Conservation (phyloP, 2,113 vertebrate genomes). For the Clinocottus analis region DNA sequence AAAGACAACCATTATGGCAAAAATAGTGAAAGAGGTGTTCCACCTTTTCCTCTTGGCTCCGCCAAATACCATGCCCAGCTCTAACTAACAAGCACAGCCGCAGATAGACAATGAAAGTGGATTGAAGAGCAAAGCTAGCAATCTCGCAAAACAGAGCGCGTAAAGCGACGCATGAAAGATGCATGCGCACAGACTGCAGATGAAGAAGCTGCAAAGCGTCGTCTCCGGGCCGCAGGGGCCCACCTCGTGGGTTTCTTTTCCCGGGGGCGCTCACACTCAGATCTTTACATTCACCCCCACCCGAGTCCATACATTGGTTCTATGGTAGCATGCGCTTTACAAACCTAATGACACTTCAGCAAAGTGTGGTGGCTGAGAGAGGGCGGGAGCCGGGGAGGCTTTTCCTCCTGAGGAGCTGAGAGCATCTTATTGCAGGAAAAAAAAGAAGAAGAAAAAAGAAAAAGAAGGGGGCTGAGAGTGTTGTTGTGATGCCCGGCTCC, state of each 20-base stretch:
- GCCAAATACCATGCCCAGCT: constrained; percentile 64
- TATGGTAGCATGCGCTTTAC: constrained; percentile 72
- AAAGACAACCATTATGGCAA: constrained; percentile 77
- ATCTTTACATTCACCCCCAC: constrained; percentile 73
- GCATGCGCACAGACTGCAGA: constrained; percentile 60
- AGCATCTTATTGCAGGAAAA: constrained; percentile 75
- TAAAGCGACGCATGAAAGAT: constrained; percentile 67
- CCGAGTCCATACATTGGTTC: constrained; percentile 65
- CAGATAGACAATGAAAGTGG: constrained; percentile 71
- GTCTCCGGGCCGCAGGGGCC: no score
- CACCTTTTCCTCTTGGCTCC: constrained; percentile 63
- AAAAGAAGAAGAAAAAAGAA: no score
- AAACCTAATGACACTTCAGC: constrained; percentile 77
- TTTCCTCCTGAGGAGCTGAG: constrained; percentile 71
- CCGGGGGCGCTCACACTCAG: constrained; percentile 29
- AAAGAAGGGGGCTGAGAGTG: constrained; percentile 75
- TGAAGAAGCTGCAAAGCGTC: constrained; percentile 23
- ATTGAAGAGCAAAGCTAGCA: constrained; percentile 73
- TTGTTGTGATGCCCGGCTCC: constrained; percentile 75
- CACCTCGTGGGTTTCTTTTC: no score
- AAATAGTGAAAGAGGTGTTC: constrained; percentile 71
- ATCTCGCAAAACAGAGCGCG: constrained; percentile 71
- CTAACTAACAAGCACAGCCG: constrained; percentile 67
- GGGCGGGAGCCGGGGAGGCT: constrained; percentile 71
- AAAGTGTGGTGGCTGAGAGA: constrained; percentile 76